Percentiles rank a stretch among this genome's conserved stretches.
These are phyloP conservation scores for Colius striatus DNA, from an alignment of 2,113 vertebrate genomes.

Conservation along the genomic window DNA sequence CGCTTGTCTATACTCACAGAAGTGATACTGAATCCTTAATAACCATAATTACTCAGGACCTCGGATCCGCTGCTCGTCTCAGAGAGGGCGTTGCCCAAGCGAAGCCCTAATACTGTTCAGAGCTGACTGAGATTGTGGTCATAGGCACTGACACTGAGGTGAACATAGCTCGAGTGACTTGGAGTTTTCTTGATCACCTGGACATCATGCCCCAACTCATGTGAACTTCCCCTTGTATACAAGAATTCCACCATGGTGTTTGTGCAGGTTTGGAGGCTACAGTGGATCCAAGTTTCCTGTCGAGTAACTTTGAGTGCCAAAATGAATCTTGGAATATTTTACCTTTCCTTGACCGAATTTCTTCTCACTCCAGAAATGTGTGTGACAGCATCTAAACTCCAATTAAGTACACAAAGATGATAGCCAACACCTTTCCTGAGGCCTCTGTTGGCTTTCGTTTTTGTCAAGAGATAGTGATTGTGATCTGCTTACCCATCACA, in stretches of 20 bases:
- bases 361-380: accelerated
- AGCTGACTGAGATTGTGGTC: accelerated
- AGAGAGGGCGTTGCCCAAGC: not conserved
- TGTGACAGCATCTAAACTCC: not conserved
- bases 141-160: not conserved
- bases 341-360: not conserved
- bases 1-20: accelerated
- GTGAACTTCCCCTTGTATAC: accelerated
- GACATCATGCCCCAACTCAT: accelerated
- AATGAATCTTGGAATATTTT: not conserved
- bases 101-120: not conserved
- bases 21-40: not conserved
- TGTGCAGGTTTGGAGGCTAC: not conserved
- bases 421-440: not conserved
- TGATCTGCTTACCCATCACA: not conserved
- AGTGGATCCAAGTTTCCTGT: accelerated
- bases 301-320: not conserved
- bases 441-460: not conserved
- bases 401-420: not conserved
- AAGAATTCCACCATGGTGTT: not conserved
- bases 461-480: not conserved
- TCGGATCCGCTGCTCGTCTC: not conserved
- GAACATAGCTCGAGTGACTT: no score
- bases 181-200: not conserved
- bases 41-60: not conserved